A percentile compares a stretch with the other conserved stretches of the same genome.
These are phyloP conservation scores for Drosophila pandora DNA, from an alignment of 1,140 invertebrate species.

Conservation along the genomic window DNA sequence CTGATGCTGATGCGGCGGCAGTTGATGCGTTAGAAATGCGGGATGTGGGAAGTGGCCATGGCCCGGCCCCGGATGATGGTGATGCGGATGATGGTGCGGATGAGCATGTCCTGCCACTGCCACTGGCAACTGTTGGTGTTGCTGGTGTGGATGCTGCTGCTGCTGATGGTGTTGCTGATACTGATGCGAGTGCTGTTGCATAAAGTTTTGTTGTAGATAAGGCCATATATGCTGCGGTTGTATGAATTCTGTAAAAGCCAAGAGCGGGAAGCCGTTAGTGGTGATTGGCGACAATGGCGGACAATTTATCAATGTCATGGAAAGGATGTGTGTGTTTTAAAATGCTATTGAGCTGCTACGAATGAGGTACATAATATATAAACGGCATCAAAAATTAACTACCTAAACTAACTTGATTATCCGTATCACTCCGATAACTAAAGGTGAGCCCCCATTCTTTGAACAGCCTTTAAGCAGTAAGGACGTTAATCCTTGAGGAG, in stretches of 20 bases:
- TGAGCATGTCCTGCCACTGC: constrained; percentile 56
- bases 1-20: constrained; percentile 56
- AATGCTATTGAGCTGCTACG: too few species aligned
- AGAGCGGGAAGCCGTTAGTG: constrained; percentile 21
- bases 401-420: too few species aligned
- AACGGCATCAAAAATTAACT: too few species aligned
- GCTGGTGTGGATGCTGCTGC: constrained; percentile 60
- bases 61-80: constrained; percentile 50
- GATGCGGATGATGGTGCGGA: constrained; percentile 64
- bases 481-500: constrained; percentile 11
- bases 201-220: constrained; percentile 84
- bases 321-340: not conserved
- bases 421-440: too few species aligned
- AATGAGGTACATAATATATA: too few species aligned
- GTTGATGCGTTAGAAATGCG: constrained; percentile 82
- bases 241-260: constrained; percentile 76
- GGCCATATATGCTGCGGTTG: constrained; percentile 84
- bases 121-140: constrained; percentile 65
- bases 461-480: not conserved
- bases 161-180: constrained; percentile 72
- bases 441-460: not conserved
- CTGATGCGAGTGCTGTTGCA: constrained; percentile 82
- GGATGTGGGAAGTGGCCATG: constrained; percentile 76
- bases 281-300: not conserved
- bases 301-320: not conserved